Base-by-base conservation (phyloP, 2,113 vertebrate genomes). In the Megalops atlanticus region DNA sequence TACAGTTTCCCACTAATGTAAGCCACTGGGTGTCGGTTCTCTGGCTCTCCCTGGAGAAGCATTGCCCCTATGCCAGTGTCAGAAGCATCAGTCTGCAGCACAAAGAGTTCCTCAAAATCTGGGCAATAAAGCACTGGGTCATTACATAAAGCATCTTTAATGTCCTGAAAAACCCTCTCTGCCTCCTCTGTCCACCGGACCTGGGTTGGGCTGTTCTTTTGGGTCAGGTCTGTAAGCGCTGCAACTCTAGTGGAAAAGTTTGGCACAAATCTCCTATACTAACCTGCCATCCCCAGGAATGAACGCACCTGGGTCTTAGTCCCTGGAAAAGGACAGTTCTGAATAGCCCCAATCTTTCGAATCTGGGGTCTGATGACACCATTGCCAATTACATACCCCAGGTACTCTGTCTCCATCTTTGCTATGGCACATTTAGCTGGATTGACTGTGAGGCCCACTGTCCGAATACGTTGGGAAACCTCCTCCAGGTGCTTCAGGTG, bases 251-350 rank as follows among this genome's bases (percentile, higher is more conserved):
- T 47, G 4, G 81, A n/a, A n/a, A n/a, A n/a, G n/a, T n/a, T n/a
- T n/a, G n/a, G n/a, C n/a, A n/a, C n/a, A n/a, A n/a, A n/a, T 1
- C 68, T 27, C 2, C 43, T 40, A 64, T 82, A 82, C 7, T 36
- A 82, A 10, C 54, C 40, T 24, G 35, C 81, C 58, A 78, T 39
- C 2, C 41, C 64, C 5, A 72, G 0, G 31, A 82, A 82, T 3
- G 81, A 77, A 14, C 43, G n/a, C 2, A 82, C 40, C 33, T 78
- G 75, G 27, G 45, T 82, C 45, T 69, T 69, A 1, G 81, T 82
- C 5, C 15, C 33, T 27, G 75, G 74, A 40, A 38, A 12, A 2
- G 39, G 38, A 76, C 75, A 82, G 5, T 11, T 11, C 36, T 47
- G n/a, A 31, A 82, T 77, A 27, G 75, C 81, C 24, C 72, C 14